A percentile compares a stretch with the other conserved stretches of the same genome.
Evolutionary conservation across 2,888 invertebrate species (phyloP).

Genomic region (Tetanocera ferruginea): DNA sequence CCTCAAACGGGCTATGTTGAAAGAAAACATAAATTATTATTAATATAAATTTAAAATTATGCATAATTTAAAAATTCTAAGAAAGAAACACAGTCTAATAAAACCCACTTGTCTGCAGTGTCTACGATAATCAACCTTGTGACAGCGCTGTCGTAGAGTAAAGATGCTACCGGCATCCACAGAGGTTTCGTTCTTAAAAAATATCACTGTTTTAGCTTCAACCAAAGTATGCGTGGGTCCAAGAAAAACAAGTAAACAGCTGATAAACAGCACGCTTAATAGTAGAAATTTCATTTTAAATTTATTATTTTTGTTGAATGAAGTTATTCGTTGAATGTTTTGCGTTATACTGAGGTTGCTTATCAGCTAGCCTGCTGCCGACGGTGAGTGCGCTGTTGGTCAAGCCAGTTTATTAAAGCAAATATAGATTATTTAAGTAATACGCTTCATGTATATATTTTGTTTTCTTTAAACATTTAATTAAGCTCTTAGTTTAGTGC

Average conservation of each 20-base stretch:
- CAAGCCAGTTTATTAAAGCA: too few species aligned
- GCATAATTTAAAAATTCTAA: neutral
- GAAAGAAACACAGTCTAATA: neutral
- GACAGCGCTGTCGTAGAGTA: conserved; percentile 47
- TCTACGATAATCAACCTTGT: conserved; percentile 55
- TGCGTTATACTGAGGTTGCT: neutral
- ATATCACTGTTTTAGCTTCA: conserved; percentile 42
- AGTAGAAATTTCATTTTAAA: neutral
- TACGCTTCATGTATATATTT: too few species aligned
- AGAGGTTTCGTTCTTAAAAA: conserved; percentile 45
- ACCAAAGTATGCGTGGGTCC: neutral
- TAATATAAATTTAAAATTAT: neutral
- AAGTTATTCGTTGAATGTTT: neutral
- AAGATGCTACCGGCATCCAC: conserved; percentile 56
- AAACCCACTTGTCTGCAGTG: conserved; percentile 53
- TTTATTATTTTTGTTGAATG: neutral
- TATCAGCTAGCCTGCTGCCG: too few species aligned
- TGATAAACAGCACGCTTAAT: neutral
- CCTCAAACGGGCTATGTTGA: neutral
- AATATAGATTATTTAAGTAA: too few species aligned
- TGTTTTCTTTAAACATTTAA: too few species aligned
- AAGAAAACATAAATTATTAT: neutral
- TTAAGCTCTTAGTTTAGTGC: too few species aligned
- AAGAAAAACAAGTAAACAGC: neutral
- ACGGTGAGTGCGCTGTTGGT: too few species aligned